Base-by-base conservation (phyloP, 1,140 invertebrate genomes). In the Brachionus calyciflorus region DNA sequence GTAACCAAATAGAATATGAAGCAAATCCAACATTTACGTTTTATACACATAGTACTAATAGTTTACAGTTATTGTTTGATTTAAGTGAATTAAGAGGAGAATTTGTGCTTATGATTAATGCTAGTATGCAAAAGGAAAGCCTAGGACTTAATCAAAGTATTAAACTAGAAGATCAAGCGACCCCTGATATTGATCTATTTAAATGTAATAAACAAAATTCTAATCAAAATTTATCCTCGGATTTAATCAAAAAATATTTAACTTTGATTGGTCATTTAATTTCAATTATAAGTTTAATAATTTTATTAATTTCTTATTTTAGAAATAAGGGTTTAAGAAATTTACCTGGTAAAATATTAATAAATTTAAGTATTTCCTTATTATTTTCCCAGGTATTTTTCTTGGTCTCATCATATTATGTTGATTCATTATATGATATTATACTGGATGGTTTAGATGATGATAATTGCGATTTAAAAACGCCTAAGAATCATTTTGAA, bases 291-390 rank as follows among this genome's bases (percentile, higher is more conserved):
- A 70, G 65, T 17, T 26, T 70, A 14, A 17, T 37, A n/a, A 26
- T 70, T 26, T 33, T 70, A 10, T 30, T 70, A 17, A 7, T 26
- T n/a, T 49, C 28, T 21, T 70, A 70, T 17, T 5, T 28, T 6
- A 28, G 14, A 17, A 70, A 48, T 10, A 70, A 70, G 19, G 41
- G 17, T 4, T 33, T 70, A 33, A 48, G 65, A 70, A 70, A 70
- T 51, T 48, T 49, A 17, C 65, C 65, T 7, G 65, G 65, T 17
- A 70, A 70, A 51, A 70, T 70, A 30, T 70, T 70, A 33, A 70
- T 70, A 21, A 70, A 70, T 33, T 46, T 70, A 19, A 51, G 44
- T 33, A 37, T 28, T 17, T 44, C 65, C 6, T 26, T 70, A 5
- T 14, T 70, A 9, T 30, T 70, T 19, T 70, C 65, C 10, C 65